A percentile compares a stretch with the other conserved stretches of the same genome.
phyloP scores from a whole-genome alignment of 2,113 vertebrate genomes.

The Arvicanthis niloticus region DNA sequence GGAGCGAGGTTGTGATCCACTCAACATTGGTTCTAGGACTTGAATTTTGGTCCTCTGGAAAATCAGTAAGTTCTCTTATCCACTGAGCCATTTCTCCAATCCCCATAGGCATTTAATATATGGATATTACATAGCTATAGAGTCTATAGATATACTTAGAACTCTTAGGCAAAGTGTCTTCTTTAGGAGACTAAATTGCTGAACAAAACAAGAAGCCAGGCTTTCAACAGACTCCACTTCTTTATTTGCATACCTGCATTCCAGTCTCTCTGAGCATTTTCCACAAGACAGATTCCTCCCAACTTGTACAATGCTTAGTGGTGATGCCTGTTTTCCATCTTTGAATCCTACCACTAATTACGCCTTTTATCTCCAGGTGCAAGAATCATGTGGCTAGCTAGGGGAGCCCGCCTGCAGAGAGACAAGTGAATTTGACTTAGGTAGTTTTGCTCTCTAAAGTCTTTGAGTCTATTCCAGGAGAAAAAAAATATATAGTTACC shows the following conservation, averaged over 20 bases:
- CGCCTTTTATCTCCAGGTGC: not conserved
- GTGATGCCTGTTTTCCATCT: not conserved
- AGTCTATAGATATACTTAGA: not conserved
- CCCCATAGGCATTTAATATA: not conserved
- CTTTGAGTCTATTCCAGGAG: not conserved
- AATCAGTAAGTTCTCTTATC: not conserved
- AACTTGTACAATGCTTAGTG: not conserved
- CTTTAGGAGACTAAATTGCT: not conserved
- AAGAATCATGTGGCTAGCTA: not conserved
- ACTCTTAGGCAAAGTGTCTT: not conserved
- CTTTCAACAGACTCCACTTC: conserved; percentile 43
- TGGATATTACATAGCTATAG: not conserved
- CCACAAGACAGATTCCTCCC: not conserved
- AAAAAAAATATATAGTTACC: not conserved
- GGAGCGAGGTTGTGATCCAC: not conserved
- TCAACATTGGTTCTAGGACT: not conserved
- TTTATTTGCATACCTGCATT: conserved; percentile 66
- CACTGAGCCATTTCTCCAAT: not conserved
- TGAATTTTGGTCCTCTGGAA: not conserved
- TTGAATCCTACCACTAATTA: not conserved
- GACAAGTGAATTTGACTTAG: not conserved
- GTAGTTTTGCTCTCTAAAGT: not conserved
- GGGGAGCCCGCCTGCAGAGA: not conserved
- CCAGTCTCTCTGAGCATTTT: conserved; percentile 57
- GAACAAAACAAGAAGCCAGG: conserved; percentile 37